Evolutionary conservation across 2,797 vertebrate species (phyloP), one percentile per base, ranked within the genome.

Genomic region (Percopsis omiscomaycus): DNA sequence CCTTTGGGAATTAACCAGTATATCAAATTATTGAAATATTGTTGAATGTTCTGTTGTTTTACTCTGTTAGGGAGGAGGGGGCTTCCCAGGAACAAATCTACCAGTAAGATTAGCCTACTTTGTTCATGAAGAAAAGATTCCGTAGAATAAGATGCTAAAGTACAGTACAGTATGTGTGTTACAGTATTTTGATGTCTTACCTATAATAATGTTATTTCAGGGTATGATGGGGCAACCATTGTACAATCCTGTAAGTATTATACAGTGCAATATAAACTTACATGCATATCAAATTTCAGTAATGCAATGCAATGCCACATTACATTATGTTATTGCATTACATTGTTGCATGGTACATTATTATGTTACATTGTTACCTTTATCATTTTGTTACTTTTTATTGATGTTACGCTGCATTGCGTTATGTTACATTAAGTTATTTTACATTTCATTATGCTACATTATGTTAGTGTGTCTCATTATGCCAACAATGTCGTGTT

Each of bases 171-270:
- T 0, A 28, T 13, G 0, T 29, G 4, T 32, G 2, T 32, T 11
- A 5, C 48, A 0, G 0, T 16, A 28, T 14, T 4, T 13, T 69
- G 44, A 44, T 8, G 2, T 12, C 0, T 29, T 14, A 2, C 11
- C 8, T 67, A 0, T 80, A 3, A 71, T 66, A 0, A 9, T 73
- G 15, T 75, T 9, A 52, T 79, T 64, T 8, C 13, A 95, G 93
- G 64, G 84, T 0, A 93, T 93, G 92, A 80, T 76, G 3, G 75
- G 71, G 0, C 89, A 92, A 49, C 84, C 89, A 0, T 57, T 91
- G 57, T 91, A 91, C 85, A 92, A 92, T 65, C 93, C 93, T 55
- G 93, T 94, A 61, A 91, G 93, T 90, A 46, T 56, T 15, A n/a
- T 42, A 52, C 30, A 9, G 13, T 8, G 3, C 15, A 8, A 16